Evolutionary conservation across 1,140 invertebrate genomes (phyloP), one percentile per base, ranked within the genome.

Genomic region (Drusus annulatus): DNA sequence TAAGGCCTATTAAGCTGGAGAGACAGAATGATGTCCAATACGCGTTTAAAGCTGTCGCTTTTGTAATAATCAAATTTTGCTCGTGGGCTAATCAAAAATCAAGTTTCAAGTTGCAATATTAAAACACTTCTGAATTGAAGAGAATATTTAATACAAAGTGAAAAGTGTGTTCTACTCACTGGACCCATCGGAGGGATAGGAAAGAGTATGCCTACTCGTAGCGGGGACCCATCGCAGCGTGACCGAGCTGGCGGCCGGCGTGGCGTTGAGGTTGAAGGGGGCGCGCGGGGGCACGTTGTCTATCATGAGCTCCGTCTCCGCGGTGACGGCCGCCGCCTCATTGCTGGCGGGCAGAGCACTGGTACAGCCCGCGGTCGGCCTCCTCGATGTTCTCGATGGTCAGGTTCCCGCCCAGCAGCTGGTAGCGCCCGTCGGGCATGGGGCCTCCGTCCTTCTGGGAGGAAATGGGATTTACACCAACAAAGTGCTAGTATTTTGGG

Each of bases 271-370:
- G 90, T 98, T 97, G 88, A 96, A 96, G 0, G 97, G 97, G 5
- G 97, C 96, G 85, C 97, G 94, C 8, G 97, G 97, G 28, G 96
- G 94, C 51, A 93, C 91, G 85, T 97, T 93, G 89, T 97, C 93
- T 73, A 99, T 94, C 86, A 97, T 93, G 51, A 99, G 90, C 88
- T 97, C 95, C 1, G 97, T 96, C 87, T 96, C 94, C 0, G 94
- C 93, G 2, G 95, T 93, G 31, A 98, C 93, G 10, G 95, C 96
- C n/a, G 96, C 96, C 8, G 97, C 96, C 85, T 97, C 96, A 89
- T 98, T 99, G 80, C 93, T 95, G n/a, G n/a, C n/a, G n/a, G 1
- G 96, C 95, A 45, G 96, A 93, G 88, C 98, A 99, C 86, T 97
- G 95, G 88, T 98, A 98, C 78, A 94, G 89, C 5, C 97, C 97